A percentile compares a stretch with the other conserved stretches of the same genome.
Conservation (phyloP, 2,888 invertebrate genomes). For the Lepidocyrtoides sp. region DNA sequence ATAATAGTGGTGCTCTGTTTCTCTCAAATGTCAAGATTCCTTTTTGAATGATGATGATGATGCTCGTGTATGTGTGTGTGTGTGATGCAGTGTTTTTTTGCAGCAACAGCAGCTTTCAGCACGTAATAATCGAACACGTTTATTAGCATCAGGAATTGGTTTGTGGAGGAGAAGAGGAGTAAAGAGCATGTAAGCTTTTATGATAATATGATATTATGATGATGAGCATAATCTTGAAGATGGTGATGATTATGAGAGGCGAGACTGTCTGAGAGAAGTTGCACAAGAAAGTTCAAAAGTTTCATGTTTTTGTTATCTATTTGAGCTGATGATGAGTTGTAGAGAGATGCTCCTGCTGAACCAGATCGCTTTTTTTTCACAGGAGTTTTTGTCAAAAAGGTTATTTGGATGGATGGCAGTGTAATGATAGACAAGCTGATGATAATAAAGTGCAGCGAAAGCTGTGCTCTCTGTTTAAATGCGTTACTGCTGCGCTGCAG, state of each 20-base stretch:
- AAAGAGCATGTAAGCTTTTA: background rate
- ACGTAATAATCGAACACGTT: background rate
- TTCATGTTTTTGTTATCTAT: constrained; percentile 21
- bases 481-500: too few species aligned
- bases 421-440: constrained; percentile 8
- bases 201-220: background rate
- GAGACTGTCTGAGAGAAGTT: background rate
- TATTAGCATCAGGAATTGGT: background rate
- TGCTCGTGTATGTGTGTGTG: constrained; percentile 34
- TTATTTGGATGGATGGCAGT: background rate
- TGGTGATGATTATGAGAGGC: background rate
- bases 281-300: background rate
- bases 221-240: background rate
- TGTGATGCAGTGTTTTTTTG: background rate
- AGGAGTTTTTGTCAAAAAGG: constrained; percentile 29
- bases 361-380: constrained; percentile 42
- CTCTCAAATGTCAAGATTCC: constrained; percentile 32
- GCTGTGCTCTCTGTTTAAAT: too few species aligned
- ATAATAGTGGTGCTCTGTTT: background rate
- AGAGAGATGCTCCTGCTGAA: constrained; percentile 26
- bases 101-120: background rate
- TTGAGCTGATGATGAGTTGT: background rate
- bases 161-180: background rate
- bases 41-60: background rate
- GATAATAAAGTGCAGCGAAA: constrained; percentile 10